Base-by-base conservation (phyloP, 2,888 invertebrate species). In the Eustalomyia histrio region DNA sequence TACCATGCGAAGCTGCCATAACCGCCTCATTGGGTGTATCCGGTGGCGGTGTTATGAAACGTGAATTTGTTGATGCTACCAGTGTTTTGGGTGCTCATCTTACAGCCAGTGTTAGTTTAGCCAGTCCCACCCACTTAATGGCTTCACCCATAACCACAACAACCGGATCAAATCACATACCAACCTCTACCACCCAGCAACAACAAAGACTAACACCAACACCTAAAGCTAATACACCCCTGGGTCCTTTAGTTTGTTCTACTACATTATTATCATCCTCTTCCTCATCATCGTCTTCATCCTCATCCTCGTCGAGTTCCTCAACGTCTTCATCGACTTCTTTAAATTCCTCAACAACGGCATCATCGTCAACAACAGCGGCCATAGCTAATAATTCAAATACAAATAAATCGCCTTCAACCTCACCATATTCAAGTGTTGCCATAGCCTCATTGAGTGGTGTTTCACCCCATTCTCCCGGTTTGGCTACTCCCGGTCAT, bases 1-100 rank as follows among this genome's bases (percentile, higher is more conserved):
- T 91, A 86, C 91, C 91, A 78, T 91, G 91, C 83, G 91, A 91
- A 88, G 88, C 90, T 71, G 89, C 90, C 58, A 88, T 90, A 78
- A 88, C 89, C 75, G 90, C 90, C 83, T 90, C 90, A 71, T 83
- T 88, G 78, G 86, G 88, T 75, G 86, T 86, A 61, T 80, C 80
- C 33, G 81, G 82, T 80, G 87, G 84, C 72, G 85, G 84, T 84
- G 84, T 72, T 65, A 86, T 90, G 60, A 90, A 90, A 85, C 88
- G 90, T 33, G 91, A 91, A 85, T 90, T 88, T 82, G 89, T 90
- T 79, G 86, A 88, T 86, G 83, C 86, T 55, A 80, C 86, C 69
- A 88, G 87, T 78, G 84, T 87, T 9, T 67, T 84, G 52, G 83
- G 85, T 71, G 84, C 85, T 79, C 85, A 85, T 84, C 86, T 87